Percentiles rank a stretch among this genome's conserved stretches.
These are phyloP conservation scores for Astreopora myriophthalma DNA, from an alignment of 64 coral and sea anemone genomes.

Conservation along the genomic window DNA sequence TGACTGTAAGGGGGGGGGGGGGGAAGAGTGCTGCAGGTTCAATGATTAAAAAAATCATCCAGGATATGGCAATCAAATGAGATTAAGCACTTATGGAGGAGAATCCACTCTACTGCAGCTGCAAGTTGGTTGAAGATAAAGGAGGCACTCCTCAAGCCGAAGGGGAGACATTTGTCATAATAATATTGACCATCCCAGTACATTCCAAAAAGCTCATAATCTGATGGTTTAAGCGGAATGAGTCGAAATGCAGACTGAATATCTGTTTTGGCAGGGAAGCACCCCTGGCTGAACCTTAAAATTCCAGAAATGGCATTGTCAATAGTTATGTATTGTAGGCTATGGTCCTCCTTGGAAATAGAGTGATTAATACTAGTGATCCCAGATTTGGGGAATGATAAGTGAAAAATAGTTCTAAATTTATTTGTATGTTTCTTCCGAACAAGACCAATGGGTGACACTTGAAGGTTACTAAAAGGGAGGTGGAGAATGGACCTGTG, in stretches of 20 bases:
- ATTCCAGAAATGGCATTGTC: slow-evolving; percentile 43
- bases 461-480: slow-evolving; percentile 41
- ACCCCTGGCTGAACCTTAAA: background rate
- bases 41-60: slow-evolving; percentile 10
- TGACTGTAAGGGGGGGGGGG: background rate
- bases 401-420: slow-evolving; percentile 64
- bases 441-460: slow-evolving; percentile 46
- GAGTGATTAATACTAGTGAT: slow-evolving; percentile 36
- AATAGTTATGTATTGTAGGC: slow-evolving; percentile 60
- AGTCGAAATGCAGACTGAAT: slow-evolving; percentile 36
- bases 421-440: slow-evolving; percentile 57
- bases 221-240: slow-evolving; percentile 2
- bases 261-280: slow-evolving; percentile 65
- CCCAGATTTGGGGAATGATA: slow-evolving; percentile 54
- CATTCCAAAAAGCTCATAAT: slow-evolving; percentile 66
- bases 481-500: slow-evolving; percentile 12
- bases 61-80: slow-evolving; percentile 57
- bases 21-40: background rate
- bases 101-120: background rate
- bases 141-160: slow-evolving; percentile 8
- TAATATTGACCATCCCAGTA: slow-evolving; percentile 54
- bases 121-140: slow-evolving; percentile 21
- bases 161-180: slow-evolving; percentile 48
- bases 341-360: slow-evolving; percentile 55
- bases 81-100: background rate